A percentile compares a stretch with the other conserved stretches of the same genome.
phyloP scores from a whole-genome alignment of 2,113 vertebrate species.

The Bambusicola thoracicus region DNA sequence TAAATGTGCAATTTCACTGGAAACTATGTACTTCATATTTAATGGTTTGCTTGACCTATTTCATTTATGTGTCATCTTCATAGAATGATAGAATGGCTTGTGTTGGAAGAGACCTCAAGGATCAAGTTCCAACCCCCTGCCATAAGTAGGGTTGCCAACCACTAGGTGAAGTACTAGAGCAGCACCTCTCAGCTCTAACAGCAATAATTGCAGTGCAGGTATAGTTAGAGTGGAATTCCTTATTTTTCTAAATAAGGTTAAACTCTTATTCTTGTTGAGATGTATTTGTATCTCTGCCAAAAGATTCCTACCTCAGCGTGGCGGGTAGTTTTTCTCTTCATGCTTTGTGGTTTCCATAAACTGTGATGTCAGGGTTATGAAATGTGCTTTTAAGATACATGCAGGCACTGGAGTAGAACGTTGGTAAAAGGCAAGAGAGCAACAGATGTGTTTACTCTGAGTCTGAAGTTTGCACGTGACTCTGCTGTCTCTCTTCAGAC shows the following conservation, averaged over 20 bases:
- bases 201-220: background rate
- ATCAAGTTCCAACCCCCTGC: background rate
- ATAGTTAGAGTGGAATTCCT: background rate
- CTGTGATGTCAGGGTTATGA: background rate
- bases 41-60: conserved; percentile 7
- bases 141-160: too few species aligned
- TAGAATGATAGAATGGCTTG: too few species aligned
- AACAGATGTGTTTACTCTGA: background rate
- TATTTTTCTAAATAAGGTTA: conserved; percentile 17
- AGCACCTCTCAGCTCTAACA: background rate
- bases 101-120: too few species aligned
- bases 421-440: conserved; percentile 19
- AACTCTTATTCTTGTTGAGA: background rate
- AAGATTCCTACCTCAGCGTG: conserved; percentile 9
- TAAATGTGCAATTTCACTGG: background rate
- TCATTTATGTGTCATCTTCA: too few species aligned
- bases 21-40: background rate
- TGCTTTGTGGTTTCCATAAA: background rate
- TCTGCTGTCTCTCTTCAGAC: conserved; percentile 30
- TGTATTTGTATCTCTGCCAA: conserved; percentile 21
- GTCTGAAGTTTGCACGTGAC: conserved; percentile 20
- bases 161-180: too few species aligned
- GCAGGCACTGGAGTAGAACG: background rate
- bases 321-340: background rate
- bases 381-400: background rate